Evolutionary conservation across 2,113 vertebrate genomes (phyloP), one percentile per base, ranked within the genome.

Genomic region (Brachyhypopomus occidentalis): DNA sequence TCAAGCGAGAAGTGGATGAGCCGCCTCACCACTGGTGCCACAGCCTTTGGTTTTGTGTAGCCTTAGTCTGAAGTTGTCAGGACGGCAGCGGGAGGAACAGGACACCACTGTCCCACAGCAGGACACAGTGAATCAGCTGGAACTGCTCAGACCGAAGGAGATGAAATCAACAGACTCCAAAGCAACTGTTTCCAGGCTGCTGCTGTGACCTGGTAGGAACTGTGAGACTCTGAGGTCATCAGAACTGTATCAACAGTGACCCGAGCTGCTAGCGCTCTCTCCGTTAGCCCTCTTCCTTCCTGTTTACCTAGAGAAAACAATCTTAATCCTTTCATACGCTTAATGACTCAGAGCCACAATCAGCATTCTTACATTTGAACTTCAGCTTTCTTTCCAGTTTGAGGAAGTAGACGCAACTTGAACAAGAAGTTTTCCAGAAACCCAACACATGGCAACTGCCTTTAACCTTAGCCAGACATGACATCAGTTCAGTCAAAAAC

Each of bases 371-470:
- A 2, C 25, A 23, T 8, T 36, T 48, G 5, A 60, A 67, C 23
- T 52, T 0, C 1, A 64, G 36, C 30, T 52, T 38, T 84, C 25
- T 48, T 84, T 4, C 12, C 23, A 23, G 38, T 76, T 71, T 48
- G 1, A 55, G 23, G 16, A n/a, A 62, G 30, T 27, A 62, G 11
- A 25, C 38, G 23, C 6, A 60, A 70, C 20, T 23, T 7, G 48
- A 84, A 80, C 22, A 22, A 64, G 72, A 84, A 76, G 66, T 72
- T 23, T 67, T 38, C 72, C 8, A 72, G 41, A 72, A 79, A 9
- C 5, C 58, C 59, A n/a, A 5, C 48, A 34, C 41, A 80, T 20
- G 62, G 78, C 59, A 60, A 48, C 74, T 67, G 62, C 20, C 14
- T 77, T 64, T 66, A 45, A 72, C 25, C 25, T 45, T 16, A 59